These are phyloP conservation scores for Dallia pectoralis DNA, from an alignment of 2,797 vertebrate genomes.

Conservation along the genomic window DNA sequence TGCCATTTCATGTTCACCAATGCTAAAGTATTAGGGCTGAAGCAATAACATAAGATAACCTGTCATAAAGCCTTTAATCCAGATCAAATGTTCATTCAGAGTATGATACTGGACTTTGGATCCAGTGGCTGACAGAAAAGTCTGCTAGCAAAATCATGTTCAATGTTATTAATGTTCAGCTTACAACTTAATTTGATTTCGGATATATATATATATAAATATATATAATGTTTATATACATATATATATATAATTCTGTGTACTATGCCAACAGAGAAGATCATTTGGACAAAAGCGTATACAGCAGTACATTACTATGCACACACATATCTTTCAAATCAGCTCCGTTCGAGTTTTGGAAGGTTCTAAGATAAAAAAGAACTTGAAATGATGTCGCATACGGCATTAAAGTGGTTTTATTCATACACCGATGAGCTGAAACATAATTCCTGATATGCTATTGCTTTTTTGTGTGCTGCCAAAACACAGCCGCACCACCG, in stretches of 20 bases:
- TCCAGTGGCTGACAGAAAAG: conserved; percentile 21
- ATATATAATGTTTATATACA: too few species aligned
- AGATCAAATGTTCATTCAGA: conserved; percentile 44
- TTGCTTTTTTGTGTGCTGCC: too few species aligned
- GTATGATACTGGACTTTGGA: conserved; percentile 26
- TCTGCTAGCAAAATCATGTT: conserved; percentile 31
- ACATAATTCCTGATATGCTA: too few species aligned
- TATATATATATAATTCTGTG: too few species aligned
- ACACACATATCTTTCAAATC: neutral
- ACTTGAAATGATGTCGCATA: too few species aligned
- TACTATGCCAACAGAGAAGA: too few species aligned
- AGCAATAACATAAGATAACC: conserved; percentile 37
- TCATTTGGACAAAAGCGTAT: neutral
- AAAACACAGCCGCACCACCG: too few species aligned
- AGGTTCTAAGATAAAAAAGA: too few species aligned
- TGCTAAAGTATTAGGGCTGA: conserved; percentile 21
- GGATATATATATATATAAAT: too few species aligned
- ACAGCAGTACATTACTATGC: neutral
- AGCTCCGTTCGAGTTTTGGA: neutral
- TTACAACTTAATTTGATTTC: too few species aligned
- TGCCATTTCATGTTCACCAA: conserved; percentile 39
- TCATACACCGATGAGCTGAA: too few species aligned
- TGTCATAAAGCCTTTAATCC: conserved; percentile 58
- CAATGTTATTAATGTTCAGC: conserved; percentile 25
- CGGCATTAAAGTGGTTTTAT: too few species aligned